These are phyloP conservation scores for Seira musarum DNA, from an alignment of 2,888 invertebrate genomes.

Conservation along the genomic window DNA sequence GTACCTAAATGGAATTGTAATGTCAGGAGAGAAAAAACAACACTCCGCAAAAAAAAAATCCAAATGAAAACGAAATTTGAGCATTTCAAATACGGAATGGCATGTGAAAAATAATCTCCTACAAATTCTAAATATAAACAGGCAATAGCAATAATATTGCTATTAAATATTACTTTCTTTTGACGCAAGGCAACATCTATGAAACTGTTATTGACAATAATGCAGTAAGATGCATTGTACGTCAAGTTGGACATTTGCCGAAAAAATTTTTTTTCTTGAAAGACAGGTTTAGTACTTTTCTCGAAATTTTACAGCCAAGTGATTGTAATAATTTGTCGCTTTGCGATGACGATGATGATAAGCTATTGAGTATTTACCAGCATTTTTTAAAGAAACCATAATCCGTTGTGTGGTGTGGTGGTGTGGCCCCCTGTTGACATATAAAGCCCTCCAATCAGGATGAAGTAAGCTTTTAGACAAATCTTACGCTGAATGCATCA, in stretches of 20 bases:
- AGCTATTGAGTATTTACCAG: conserved; percentile 50
- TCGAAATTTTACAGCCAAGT: conserved; percentile 26
- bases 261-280: conserved; percentile 51
- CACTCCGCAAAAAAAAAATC: too few species aligned
- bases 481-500: too few species aligned
- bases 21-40: too few species aligned
- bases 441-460: too few species aligned
- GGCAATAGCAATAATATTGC: neutral
- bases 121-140: conserved; percentile 10
- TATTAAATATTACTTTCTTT: neutral
- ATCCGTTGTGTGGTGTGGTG: conserved; percentile 13
- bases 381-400: conserved; percentile 5
- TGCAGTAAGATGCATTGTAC: neutral
- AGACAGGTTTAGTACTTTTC: conserved; percentile 54
- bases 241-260: conserved; percentile 48
- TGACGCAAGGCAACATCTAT: neutral
- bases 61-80: too few species aligned
- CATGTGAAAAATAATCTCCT: neutral
- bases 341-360: conserved; percentile 31
- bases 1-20: too few species aligned
- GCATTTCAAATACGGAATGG: neutral
- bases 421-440: conserved; percentile 1
- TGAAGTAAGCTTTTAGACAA: too few species aligned
- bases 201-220: neutral
- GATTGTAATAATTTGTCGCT: conserved; percentile 56